phyloP scores from a whole-genome alignment of 2,113 vertebrate species.

The Callorhinus ursinus region DNA sequence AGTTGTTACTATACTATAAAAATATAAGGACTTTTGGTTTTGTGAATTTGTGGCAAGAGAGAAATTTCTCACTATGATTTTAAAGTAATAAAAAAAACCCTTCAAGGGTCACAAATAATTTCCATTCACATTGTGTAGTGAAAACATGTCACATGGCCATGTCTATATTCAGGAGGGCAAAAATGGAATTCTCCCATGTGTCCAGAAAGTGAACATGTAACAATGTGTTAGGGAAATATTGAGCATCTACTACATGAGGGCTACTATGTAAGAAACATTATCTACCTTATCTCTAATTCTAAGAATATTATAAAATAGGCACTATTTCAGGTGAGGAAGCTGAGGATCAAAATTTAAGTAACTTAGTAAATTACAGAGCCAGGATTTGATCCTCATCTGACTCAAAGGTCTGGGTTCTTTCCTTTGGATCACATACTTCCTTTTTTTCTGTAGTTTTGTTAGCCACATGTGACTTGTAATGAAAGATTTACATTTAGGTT shows the following conservation, averaged over 20 bases:
- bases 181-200: background rate
- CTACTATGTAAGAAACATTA: background rate
- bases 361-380: slow-evolving; percentile 1
- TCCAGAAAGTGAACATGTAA: slow-evolving; percentile 18
- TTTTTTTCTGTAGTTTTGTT: slow-evolving; percentile 29
- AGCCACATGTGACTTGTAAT: background rate
- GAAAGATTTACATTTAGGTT: background rate
- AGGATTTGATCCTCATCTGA: background rate
- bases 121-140: background rate
- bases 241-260: background rate
- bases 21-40: background rate
- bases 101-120: slow-evolving; percentile 1
- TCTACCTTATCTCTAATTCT: background rate
- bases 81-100: background rate
- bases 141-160: background rate
- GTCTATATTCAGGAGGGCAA: background rate
- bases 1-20: background rate
- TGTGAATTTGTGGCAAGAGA: slow-evolving; percentile 29
- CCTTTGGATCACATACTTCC: background rate
- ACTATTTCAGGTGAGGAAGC: background rate
- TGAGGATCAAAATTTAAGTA: background rate
- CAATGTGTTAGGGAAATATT: background rate
- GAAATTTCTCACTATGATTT: background rate
- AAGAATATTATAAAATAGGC: background rate
- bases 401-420: background rate